Evolutionary conservation across 1,140 invertebrate genomes (phyloP), one percentile per base, ranked within the genome.

Genomic region (Bombus superbus): DNA sequence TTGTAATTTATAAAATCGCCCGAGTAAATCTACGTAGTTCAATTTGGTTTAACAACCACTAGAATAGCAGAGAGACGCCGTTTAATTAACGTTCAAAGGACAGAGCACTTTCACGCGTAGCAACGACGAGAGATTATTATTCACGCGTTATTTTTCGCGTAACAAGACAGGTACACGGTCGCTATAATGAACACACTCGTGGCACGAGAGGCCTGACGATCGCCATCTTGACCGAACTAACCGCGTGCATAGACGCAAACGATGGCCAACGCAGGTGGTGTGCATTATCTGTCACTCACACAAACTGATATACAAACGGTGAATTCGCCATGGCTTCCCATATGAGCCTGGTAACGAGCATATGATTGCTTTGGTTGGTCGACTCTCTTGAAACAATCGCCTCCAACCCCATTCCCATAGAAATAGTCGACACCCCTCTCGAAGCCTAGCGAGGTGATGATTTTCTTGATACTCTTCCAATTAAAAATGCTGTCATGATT

Each of bases 351-450:
- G 83, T 86, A 86, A 86, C 85, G 81, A 86, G 85, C 74, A 62
- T 86, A 86, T 74, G 81, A 86, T 86, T 86, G 85, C 85, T 66
- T 84, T 78, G 85, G 85, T 86, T 86, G 85, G 85, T 74, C 85
- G 85, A 57, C 35, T 76, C 62, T 66, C 64, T 53, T 64, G 53
- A 83, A 86, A 86, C 80, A 76, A 86, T 86, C 80, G 74, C 68
- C 42, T 1, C 28, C 57, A 84, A 80, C 82, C 82, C 82, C 40
- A 28, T 69, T 59, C 38, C 3, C 57, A 59, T 35, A n/a, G 35
- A 44, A 77, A 35, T 53, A 75, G 76, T 73, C 44, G 57, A 78
- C 76, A 72, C 82, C 53, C 72, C 47, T 42, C 32, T 38, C 22
- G 42, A 87, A 57, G 40, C 38, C 13, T 42, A 47, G 25, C 47